Evolutionary conservation across 2,113 vertebrate species (phyloP).

Genomic region (Psittacula cyanocephala): DNA sequence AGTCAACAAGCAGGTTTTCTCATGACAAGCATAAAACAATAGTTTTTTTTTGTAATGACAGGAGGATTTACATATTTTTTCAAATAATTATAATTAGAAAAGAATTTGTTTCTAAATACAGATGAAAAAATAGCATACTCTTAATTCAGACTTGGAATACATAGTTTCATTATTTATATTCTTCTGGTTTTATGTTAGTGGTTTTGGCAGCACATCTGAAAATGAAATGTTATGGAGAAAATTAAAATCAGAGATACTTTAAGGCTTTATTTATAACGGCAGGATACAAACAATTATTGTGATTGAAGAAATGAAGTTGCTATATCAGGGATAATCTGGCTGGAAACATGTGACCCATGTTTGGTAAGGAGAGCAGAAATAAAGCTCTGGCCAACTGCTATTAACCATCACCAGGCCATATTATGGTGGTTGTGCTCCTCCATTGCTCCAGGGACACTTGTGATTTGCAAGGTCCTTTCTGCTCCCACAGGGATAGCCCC

Average conservation of each 20-base stretch:
- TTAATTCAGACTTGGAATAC: background rate
- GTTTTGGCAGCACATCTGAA: slow-evolving; percentile 48
- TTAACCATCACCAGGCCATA: background rate
- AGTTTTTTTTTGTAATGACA: background rate
- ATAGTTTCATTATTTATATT: background rate
- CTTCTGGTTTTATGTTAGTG: background rate
- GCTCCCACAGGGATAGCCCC: background rate
- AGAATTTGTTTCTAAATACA: background rate
- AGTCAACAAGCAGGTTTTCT: background rate
- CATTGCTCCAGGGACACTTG: background rate
- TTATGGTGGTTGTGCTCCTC: background rate
- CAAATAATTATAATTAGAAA: background rate
- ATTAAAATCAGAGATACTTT: background rate
- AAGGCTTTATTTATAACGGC: background rate
- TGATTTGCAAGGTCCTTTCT: background rate
- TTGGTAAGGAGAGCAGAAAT: background rate
- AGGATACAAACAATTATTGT: background rate
- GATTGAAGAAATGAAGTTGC: background rate
- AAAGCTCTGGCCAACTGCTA: background rate
- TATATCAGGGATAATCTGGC: background rate
- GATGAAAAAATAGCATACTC: background rate
- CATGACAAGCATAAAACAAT: background rate
- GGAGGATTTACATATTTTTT: background rate
- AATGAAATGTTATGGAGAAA: slow-evolving; percentile 1
- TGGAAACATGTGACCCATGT: background rate